These are phyloP conservation scores for Chloropsis cyanopogon DNA, from an alignment of 2,113 vertebrate species.

Conservation along the genomic window DNA sequence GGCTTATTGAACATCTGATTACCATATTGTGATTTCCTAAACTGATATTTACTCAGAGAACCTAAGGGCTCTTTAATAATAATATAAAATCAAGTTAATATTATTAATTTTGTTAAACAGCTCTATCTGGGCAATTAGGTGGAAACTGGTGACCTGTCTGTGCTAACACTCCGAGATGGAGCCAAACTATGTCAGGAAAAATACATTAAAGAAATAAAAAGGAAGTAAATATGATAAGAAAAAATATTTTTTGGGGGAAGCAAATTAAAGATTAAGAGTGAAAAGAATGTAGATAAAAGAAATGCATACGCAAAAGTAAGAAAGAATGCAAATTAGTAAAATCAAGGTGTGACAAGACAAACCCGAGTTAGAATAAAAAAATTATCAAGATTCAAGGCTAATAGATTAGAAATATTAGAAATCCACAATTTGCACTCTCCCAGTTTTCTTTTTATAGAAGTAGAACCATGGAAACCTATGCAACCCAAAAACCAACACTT, in stretches of 20 bases:
- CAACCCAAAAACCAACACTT: background rate
- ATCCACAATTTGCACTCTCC: background rate
- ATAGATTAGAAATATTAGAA: background rate
- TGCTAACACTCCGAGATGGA: background rate
- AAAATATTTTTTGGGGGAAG: background rate
- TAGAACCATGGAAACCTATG: background rate
- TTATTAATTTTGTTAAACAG: background rate
- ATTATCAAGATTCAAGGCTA: background rate
- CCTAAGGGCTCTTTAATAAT: background rate
- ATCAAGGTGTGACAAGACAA: background rate
- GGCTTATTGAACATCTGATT: background rate
- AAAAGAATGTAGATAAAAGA: background rate
- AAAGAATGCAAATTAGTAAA: background rate
- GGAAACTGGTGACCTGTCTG: background rate
- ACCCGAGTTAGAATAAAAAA: background rate
- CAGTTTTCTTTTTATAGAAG: background rate
- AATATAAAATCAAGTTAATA: background rate
- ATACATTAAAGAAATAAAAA: background rate
- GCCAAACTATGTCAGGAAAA: background rate
- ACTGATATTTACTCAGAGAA: background rate
- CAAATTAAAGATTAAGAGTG: background rate
- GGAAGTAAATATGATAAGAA: background rate
- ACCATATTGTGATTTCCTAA: background rate
- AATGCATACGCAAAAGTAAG: background rate
- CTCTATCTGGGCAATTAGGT: background rate